Percentiles rank a stretch among this genome's conserved stretches.
Conservation (phyloP, 2,113 vertebrate species). For the Dasyurus viverrinus region DNA sequence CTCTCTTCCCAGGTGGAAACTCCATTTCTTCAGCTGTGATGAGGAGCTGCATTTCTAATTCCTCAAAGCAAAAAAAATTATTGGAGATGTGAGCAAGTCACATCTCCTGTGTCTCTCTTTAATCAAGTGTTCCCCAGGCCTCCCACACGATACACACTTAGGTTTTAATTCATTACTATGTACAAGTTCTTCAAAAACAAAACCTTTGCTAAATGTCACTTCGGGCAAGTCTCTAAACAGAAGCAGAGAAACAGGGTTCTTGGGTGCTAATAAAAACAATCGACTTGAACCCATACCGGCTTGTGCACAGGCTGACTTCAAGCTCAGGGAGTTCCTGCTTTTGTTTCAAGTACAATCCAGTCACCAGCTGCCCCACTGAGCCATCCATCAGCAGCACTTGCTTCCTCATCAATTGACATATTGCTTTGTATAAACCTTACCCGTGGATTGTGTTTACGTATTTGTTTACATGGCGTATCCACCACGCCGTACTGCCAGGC, state of each 20-base stretch:
- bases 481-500: background rate
- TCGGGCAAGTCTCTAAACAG: constrained; percentile 34
- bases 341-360: background rate
- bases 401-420: background rate
- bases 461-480: background rate
- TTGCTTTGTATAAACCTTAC: background rate
- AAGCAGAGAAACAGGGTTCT: constrained; percentile 33
- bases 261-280: constrained; percentile 32
- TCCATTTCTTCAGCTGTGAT: constrained; percentile 74
- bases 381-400: background rate
- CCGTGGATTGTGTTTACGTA: background rate
- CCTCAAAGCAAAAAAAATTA: constrained; percentile 76
- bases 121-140: constrained; percentile 31
- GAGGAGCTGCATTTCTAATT: constrained; percentile 85
- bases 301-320: background rate
- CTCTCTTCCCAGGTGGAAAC: background rate
- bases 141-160: background rate
- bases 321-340: background rate
- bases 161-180: background rate
- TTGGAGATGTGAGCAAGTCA: constrained; percentile 70
- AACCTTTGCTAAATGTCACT: constrained; percentile 37
- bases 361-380: no score
- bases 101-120: constrained; percentile 51
- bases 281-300: constrained; percentile 19
- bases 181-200: constrained; percentile 31